phyloP scores from a whole-genome alignment of 2,888 invertebrate genomes.

The Lampropteryx suffumata region DNA sequence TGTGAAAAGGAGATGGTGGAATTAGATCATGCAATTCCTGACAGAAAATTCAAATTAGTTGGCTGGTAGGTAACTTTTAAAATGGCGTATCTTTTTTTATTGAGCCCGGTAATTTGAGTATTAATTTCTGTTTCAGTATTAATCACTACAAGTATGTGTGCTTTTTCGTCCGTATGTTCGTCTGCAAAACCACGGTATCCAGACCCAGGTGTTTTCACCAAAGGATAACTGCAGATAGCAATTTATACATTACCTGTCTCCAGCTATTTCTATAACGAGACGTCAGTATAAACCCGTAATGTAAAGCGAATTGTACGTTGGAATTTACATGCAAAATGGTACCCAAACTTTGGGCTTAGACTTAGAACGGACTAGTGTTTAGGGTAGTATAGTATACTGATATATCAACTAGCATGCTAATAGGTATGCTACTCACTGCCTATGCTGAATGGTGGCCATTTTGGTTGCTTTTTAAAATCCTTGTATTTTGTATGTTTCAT shows the following conservation, averaged over 20 bases:
- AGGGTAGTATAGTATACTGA: neutral
- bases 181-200: constrained; percentile 11
- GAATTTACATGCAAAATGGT: constrained; percentile 49
- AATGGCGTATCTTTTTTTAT: no score
- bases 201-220: constrained; percentile 20
- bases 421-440: neutral
- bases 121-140: no score
- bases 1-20: no score
- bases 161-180: constrained; percentile 10
- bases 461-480: no score
- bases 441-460: no score
- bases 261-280: constrained; percentile 28
- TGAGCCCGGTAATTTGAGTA: no score
- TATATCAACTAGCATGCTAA: neutral
- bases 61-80: no score
- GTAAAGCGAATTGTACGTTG: constrained; percentile 37
- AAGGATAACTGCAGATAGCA: constrained; percentile 26
- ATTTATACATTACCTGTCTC: constrained; percentile 35
- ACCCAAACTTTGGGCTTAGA: constrained; percentile 20
- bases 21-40: no score
- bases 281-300: constrained; percentile 29
- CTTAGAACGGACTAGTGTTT: constrained; percentile 9
- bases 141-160: no score
- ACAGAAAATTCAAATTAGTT: no score
- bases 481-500: no score